phyloP scores from a whole-genome alignment of 2,113 vertebrate genomes.

The Stigmatopora argus region DNA sequence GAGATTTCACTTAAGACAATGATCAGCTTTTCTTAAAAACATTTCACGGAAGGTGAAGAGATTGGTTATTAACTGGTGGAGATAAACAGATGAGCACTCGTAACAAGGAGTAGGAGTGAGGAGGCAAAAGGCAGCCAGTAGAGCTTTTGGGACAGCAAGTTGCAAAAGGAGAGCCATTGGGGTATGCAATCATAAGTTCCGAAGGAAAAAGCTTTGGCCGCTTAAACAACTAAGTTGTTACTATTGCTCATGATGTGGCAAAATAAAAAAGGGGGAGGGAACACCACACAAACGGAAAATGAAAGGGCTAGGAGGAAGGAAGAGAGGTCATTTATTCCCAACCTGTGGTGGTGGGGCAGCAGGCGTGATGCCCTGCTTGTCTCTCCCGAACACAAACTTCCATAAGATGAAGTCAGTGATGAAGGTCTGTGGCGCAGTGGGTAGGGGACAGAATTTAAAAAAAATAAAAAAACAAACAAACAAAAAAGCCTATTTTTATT shows the following conservation, averaged over 20 bases:
- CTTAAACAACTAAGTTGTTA: neutral
- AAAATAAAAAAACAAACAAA: too few species aligned
- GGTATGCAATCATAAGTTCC: constrained; percentile 1
- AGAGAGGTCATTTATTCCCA: constrained; percentile 74
- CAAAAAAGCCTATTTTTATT: constrained; percentile 72
- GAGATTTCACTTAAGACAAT: constrained; percentile 8
- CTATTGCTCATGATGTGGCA: neutral
- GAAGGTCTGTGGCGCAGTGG: constrained; percentile 88
- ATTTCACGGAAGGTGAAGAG: constrained; percentile 17
- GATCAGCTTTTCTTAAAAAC: constrained; percentile 1
- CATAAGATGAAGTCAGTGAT: constrained; percentile 97
- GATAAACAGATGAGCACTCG: neutral
- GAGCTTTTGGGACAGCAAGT: constrained; percentile 1
- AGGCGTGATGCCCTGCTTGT: constrained; percentile 85
- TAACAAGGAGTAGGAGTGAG: constrained; percentile 8
- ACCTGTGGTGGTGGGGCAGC: constrained; percentile 88
- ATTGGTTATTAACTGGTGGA: constrained; percentile 15
- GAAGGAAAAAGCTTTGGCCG: neutral
- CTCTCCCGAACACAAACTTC: constrained; percentile 97
- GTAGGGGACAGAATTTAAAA: constrained; percentile 74
- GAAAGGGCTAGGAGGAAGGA: constrained; percentile 43
- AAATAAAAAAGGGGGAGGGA: constrained; percentile 32
- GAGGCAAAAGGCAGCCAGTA: constrained; percentile 14
- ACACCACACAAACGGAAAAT: constrained; percentile 42
- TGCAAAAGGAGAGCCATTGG: neutral